These are phyloP conservation scores for Pseudococcus viburni DNA, from an alignment of 2,888 invertebrate species.

Conservation along the genomic window DNA sequence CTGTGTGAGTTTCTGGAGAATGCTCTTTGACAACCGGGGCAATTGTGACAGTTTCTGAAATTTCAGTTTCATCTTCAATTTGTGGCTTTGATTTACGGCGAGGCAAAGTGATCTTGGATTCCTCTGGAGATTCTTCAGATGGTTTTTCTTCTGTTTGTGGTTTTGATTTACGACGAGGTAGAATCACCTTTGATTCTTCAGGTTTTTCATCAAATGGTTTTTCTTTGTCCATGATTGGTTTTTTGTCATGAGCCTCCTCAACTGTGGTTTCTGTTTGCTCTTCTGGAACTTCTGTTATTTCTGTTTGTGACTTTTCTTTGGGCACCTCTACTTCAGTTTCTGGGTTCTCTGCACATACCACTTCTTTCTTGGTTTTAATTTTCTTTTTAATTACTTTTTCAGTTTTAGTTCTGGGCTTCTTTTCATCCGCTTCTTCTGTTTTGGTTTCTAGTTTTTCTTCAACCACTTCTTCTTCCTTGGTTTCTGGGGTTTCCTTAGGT, in stretches of 20 bases:
- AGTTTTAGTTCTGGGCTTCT: slow-evolving; percentile 70
- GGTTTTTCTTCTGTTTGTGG: not conserved
- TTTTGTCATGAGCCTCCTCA: not conserved
- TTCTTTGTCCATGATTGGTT: not conserved
- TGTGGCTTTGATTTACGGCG: slow-evolving; percentile 29
- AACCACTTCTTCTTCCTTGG: slow-evolving; percentile 69
- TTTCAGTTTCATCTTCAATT: slow-evolving; percentile 51
- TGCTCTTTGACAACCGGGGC: slow-evolving; percentile 8
- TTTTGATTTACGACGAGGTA: slow-evolving; percentile 31
- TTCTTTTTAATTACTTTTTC: slow-evolving; percentile 76
- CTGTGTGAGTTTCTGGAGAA: slow-evolving; percentile 70
- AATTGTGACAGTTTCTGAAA: slow-evolving; percentile 3
- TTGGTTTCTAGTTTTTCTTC: slow-evolving; percentile 67
- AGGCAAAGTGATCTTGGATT: slow-evolving; percentile 44
- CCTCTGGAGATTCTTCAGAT: not conserved
- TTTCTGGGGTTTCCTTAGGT: slow-evolving; percentile 69
- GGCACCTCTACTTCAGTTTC: slow-evolving; percentile 70
- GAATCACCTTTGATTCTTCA: slow-evolving; percentile 22
- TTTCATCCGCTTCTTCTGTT: slow-evolving; percentile 29
- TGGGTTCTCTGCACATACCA: slow-evolving; percentile 72
- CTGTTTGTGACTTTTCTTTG: slow-evolving; percentile 71
- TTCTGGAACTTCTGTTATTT: not conserved
- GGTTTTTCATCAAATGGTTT: not conserved
- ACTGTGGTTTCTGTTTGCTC: slow-evolving; percentile 68
- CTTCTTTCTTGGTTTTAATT: slow-evolving; percentile 71